These are phyloP conservation scores for Pterocles gutturalis DNA, from an alignment of 2,113 vertebrate genomes.

Conservation along the genomic window DNA sequence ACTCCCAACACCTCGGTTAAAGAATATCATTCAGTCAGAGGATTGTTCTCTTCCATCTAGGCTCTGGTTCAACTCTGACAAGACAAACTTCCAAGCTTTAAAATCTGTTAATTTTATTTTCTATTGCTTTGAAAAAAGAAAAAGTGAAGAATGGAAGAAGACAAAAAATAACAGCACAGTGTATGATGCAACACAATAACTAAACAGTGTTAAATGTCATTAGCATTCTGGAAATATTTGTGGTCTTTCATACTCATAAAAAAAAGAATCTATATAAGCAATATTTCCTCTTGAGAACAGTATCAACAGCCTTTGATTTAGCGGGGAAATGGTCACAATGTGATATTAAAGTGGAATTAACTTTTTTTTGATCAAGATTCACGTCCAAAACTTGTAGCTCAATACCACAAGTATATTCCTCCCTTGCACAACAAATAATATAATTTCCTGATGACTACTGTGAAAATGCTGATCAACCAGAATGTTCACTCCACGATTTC, in stretches of 20 bases:
- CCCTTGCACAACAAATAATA: background rate
- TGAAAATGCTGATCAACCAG: background rate
- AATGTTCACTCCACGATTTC: background rate
- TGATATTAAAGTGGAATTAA: background rate
- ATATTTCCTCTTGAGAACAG: background rate
- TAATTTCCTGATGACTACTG: background rate
- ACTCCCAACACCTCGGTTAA: background rate
- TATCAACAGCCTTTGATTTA: slow-evolving; percentile 21
- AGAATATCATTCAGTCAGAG: background rate
- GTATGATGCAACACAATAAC: background rate
- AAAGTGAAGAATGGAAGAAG: background rate
- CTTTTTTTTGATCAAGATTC: background rate
- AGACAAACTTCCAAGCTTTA: background rate
- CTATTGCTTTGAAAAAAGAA: background rate
- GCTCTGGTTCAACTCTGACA: background rate
- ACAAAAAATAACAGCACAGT: background rate
- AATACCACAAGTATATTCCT: background rate
- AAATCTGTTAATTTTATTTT: background rate
- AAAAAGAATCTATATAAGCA: background rate
- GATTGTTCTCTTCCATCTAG: background rate
- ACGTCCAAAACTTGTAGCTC: background rate
- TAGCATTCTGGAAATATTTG: slow-evolving; percentile 43
- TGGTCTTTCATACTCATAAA: background rate
- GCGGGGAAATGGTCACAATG: background rate
- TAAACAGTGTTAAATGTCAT: background rate